Conservation (phyloP, 2,797 vertebrate species). For the Falco concolor region DNA sequence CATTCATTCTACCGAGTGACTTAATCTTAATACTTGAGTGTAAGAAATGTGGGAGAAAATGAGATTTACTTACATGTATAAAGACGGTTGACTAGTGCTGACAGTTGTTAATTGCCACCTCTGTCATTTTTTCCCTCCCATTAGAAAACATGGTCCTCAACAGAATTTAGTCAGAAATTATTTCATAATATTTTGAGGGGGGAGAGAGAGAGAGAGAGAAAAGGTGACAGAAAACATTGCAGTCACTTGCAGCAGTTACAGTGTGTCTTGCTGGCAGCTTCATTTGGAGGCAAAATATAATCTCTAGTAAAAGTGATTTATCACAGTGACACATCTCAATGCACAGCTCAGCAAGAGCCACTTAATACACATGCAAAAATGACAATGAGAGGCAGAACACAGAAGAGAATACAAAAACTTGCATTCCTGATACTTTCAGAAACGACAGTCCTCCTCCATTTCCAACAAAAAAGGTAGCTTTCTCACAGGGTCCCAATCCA, state of each 20-base stretch:
- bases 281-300: constrained; percentile 45
- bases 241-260: not conserved
- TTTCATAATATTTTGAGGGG: not conserved
- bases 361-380: not conserved
- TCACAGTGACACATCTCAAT: constrained; percentile 33
- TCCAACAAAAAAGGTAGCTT: not conserved
- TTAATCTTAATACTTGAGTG: not conserved
- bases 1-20: not conserved
- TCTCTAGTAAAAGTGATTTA: constrained; percentile 32
- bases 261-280: constrained; percentile 37
- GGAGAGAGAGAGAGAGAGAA: not conserved
- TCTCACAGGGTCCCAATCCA: not conserved
- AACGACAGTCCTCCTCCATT: not conserved
- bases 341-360: constrained; percentile 28
- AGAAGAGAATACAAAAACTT: not conserved
- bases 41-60: not conserved
- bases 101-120: not conserved
- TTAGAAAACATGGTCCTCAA: not conserved
- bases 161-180: not conserved
- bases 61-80: not conserved
- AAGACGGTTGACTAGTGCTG: not conserved
- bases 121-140: not conserved
- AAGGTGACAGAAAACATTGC: not conserved
- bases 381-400: not conserved
- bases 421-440: not conserved